These are phyloP conservation scores for Sipha maydis DNA, from an alignment of 2,888 invertebrate species.

Conservation along the genomic window DNA sequence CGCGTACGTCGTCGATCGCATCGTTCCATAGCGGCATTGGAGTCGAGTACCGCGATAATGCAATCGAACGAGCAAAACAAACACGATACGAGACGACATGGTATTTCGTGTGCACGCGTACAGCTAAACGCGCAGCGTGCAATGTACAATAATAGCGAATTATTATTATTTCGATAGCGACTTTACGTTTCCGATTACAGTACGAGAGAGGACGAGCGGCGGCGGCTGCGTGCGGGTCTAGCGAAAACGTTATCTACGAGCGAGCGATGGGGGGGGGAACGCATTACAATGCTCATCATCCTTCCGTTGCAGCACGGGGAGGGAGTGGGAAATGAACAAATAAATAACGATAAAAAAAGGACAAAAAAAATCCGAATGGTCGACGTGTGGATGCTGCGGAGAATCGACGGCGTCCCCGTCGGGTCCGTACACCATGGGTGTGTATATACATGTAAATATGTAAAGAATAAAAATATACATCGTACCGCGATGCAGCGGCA, in stretches of 20 bases:
- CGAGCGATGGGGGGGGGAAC: not conserved
- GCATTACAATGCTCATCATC: constrained; percentile 46
- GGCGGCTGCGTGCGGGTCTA: not conserved
- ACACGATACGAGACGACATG: not conserved
- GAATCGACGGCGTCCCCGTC: constrained; percentile 26
- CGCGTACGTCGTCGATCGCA: too few relatives aligned
- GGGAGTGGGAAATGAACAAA: too few relatives aligned
- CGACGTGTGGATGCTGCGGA: constrained; percentile 27
- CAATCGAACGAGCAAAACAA: not conserved
- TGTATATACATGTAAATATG: not conserved
- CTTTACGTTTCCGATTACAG: constrained; percentile 12
- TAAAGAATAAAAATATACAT: not conserved
- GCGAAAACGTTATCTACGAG: constrained; percentile 41
- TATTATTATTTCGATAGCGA: constrained; percentile 21
- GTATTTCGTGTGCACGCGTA: too few relatives aligned
- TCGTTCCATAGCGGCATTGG: too few relatives aligned
- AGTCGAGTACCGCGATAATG: too few relatives aligned
- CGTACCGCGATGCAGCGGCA: not conserved
- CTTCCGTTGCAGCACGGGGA: not conserved
- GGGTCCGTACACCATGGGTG: too few relatives aligned
- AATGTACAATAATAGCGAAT: not conserved
- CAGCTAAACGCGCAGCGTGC: not conserved
- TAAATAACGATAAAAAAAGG: not conserved
- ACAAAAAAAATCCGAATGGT: not conserved
- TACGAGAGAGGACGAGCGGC: not conserved